Percentiles rank a stretch among this genome's conserved stretches.
These are phyloP conservation scores for Leptobrachium ailaonicum DNA, from an alignment of 2,113 vertebrate genomes.

Conservation along the genomic window DNA sequence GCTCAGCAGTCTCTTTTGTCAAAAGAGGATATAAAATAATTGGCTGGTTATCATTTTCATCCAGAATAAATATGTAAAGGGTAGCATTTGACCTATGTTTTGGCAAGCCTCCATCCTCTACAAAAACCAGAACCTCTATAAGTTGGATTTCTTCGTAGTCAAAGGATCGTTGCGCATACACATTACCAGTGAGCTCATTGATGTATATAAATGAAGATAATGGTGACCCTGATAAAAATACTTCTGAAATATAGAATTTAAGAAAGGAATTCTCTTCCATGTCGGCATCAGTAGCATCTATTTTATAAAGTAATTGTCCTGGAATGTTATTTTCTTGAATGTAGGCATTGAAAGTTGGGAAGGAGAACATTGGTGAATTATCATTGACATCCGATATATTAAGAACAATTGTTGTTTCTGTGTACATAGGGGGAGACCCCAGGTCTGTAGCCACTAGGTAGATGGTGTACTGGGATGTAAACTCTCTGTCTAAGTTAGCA, in stretches of 20 bases:
- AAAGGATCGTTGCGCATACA: conserved; percentile 61
- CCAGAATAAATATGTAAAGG: conserved; percentile 51
- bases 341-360: conserved; percentile 71
- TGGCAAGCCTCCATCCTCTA: conserved; percentile 62
- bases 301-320: conserved; percentile 75
- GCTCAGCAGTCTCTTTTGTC: conserved; percentile 52
- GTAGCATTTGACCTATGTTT: conserved; percentile 36
- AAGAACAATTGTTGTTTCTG: conserved; percentile 69
- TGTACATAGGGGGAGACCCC: conserved; percentile 73
- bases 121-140: conserved; percentile 57
- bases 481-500: conserved; percentile 74
- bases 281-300: conserved; percentile 76
- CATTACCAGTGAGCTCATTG: conserved; percentile 60
- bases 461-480: conserved; percentile 64
- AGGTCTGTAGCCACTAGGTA: conserved; percentile 72
- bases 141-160: conserved; percentile 66
- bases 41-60: conserved; percentile 57
- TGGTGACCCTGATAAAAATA: conserved; percentile 65
- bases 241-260: conserved; percentile 71
- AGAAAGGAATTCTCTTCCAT: conserved; percentile 70
- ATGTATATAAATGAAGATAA: conserved; percentile 62
- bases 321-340: conserved; percentile 75
- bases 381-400: conserved; percentile 87
- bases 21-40: conserved; percentile 39
- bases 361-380: conserved; percentile 73